These are phyloP conservation scores for Holocentrus rufus DNA, from an alignment of 2,797 vertebrate species.

Conservation along the genomic window DNA sequence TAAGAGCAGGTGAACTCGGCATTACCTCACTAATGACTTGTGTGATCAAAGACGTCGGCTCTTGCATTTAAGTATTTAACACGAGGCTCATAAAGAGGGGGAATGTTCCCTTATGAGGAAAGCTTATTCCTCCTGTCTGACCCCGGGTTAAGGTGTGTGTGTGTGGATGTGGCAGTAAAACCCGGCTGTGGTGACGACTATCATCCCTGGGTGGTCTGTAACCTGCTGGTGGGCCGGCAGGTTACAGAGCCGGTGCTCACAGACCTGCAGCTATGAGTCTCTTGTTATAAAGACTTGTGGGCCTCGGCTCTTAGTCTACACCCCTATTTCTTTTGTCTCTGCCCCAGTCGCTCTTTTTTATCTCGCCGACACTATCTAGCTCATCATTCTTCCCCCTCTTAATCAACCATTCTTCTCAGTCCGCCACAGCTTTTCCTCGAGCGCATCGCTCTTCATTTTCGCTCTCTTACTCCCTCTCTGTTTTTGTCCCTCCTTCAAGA, in stretches of 20 bases:
- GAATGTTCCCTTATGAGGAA: slow-evolving; percentile 64
- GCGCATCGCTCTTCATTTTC: background rate
- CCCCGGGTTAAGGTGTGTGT: slow-evolving; percentile 14
- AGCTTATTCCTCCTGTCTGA: slow-evolving; percentile 41
- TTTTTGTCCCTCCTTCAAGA: background rate
- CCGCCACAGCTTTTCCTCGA: slow-evolving; percentile 8
- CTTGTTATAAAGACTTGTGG: slow-evolving; percentile 30
- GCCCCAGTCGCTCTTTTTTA: background rate
- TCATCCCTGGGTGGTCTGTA: slow-evolving; percentile 50
- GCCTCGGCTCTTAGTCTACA: slow-evolving; percentile 33
- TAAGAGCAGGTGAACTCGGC: slow-evolving; percentile 33
- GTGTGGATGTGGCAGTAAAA: slow-evolving; percentile 59
- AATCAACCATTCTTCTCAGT: slow-evolving; percentile 3
- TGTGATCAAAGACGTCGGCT: slow-evolving; percentile 66
- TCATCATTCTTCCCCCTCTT: slow-evolving; percentile 9
- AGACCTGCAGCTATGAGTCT: slow-evolving; percentile 23
- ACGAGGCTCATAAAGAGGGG: slow-evolving; percentile 64
- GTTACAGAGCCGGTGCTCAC: slow-evolving; percentile 38
- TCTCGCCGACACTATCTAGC: slow-evolving; percentile 21
- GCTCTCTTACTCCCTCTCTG: background rate
- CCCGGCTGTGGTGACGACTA: slow-evolving; percentile 14
- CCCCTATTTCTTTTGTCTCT: slow-evolving; percentile 31
- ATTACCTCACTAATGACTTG: slow-evolving; percentile 45
- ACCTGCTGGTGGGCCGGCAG: slow-evolving; percentile 43
- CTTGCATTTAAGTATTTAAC: slow-evolving; percentile 58